phyloP scores from a whole-genome alignment of 2,888 invertebrate genomes.

The Disparrhopalites patrizii region DNA sequence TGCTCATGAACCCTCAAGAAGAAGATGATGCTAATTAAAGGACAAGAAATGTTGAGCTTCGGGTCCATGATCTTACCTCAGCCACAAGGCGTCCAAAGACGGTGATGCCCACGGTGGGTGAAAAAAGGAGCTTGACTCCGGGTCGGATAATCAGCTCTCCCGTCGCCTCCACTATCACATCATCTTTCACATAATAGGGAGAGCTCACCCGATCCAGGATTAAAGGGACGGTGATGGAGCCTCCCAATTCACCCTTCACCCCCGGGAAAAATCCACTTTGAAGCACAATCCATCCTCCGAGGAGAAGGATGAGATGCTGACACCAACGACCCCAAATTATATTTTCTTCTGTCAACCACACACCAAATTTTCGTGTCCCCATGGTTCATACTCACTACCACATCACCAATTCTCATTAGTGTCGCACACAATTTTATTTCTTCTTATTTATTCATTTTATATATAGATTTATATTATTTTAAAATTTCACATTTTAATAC shows the following conservation, averaged over 20 bases:
- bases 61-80: slow-evolving; percentile 63
- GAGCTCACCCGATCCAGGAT: slow-evolving; percentile 50
- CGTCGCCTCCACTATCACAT: slow-evolving; percentile 71
- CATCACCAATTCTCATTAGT: too few species aligned
- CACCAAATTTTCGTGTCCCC: background rate
- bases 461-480: too few species aligned
- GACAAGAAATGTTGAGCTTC: background rate
- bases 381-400: background rate
- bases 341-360: too few species aligned
- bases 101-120: slow-evolving; percentile 88
- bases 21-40: background rate
- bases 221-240: slow-evolving; percentile 41
- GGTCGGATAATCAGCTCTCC: slow-evolving; percentile 81
- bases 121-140: slow-evolving; percentile 84
- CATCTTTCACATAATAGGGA: slow-evolving; percentile 73
- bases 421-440: too few species aligned
- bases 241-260: slow-evolving; percentile 30
- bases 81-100: slow-evolving; percentile 84
- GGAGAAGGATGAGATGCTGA: background rate
- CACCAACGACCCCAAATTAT: too few species aligned
- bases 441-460: too few species aligned
- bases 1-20: background rate
- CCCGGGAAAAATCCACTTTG: too few species aligned
- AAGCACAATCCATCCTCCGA: background rate
- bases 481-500: too few species aligned